Evolutionary conservation across 2,113 vertebrate species (phyloP).

Genomic region (Osmerus mordax): DNA sequence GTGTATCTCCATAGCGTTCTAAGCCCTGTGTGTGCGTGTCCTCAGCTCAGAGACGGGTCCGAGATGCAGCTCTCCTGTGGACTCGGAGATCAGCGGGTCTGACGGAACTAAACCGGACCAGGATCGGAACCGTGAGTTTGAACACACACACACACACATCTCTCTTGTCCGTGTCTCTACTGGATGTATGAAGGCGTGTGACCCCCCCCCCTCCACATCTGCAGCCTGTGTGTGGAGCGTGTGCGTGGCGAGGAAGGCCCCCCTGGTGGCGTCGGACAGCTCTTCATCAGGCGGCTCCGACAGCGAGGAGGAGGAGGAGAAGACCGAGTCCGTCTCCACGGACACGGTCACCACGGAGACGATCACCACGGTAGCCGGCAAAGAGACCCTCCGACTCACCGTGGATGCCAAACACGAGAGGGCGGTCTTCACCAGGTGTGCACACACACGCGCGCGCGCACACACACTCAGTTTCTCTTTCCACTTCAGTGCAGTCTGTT

Average conservation of each 20-base stretch:
- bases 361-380: slow-evolving; percentile 65
- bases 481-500: not conserved
- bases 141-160: too few relatives aligned
- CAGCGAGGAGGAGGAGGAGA: slow-evolving; percentile 78
- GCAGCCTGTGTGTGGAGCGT: slow-evolving; percentile 84
- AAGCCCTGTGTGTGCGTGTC: slow-evolving; percentile 17
- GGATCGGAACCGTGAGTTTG: slow-evolving; percentile 66
- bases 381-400: slow-evolving; percentile 67
- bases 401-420: slow-evolving; percentile 71
- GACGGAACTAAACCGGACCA: slow-evolving; percentile 65
- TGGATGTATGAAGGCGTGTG: not conserved
- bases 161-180: not conserved
- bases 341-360: slow-evolving; percentile 69
- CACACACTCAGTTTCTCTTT: not conserved
- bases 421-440: slow-evolving; percentile 77
- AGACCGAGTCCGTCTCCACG: slow-evolving; percentile 42
- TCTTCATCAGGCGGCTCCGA: slow-evolving; percentile 82
- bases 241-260: slow-evolving; percentile 78
- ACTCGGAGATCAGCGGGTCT: slow-evolving; percentile 57
- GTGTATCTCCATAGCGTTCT: not conserved
- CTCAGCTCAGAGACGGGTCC: slow-evolving; percentile 86
- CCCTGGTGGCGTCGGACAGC: slow-evolving; percentile 81
- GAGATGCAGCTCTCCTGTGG: slow-evolving; percentile 84
- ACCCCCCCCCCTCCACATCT: slow-evolving; percentile 20
- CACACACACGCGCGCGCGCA: not conserved